Percentiles rank a stretch among this genome's conserved stretches.
Conservation (phyloP, 2,797 vertebrate species). For the Tiaroga cobitis region DNA sequence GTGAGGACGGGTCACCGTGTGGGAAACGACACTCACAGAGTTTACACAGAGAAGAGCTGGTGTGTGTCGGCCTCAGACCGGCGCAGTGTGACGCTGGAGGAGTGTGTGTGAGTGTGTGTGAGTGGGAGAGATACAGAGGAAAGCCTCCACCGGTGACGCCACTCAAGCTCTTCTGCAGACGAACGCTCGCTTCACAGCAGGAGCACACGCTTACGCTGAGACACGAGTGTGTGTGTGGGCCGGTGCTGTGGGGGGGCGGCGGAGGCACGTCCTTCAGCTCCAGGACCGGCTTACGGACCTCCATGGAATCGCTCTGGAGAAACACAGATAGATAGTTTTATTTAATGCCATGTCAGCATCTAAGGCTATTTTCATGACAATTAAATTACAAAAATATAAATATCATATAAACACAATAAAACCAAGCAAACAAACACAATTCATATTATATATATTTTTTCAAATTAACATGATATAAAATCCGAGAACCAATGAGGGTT, state of each 20-base stretch:
- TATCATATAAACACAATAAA: no score
- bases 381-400: no score
- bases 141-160: conserved; percentile 63
- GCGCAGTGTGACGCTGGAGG: conserved; percentile 66
- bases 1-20: conserved; percentile 69
- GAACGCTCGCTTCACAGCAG: conserved; percentile 74
- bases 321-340: conserved; percentile 23
- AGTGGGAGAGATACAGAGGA: conserved; percentile 71
- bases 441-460: no score
- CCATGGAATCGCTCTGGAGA: conserved; percentile 90
- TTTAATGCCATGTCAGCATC: no score
- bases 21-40: conserved; percentile 50
- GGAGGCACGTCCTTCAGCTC: conserved; percentile 92
- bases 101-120: conserved; percentile 68
- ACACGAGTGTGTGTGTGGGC: conserved; percentile 80
- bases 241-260: conserved; percentile 77
- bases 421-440: no score
- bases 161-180: conserved; percentile 58
- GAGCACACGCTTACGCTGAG: conserved; percentile 95
- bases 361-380: no score
- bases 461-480: no score
- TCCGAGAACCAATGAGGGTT: no score
- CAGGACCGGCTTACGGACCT: conserved; percentile 84
- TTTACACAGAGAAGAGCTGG: conserved; percentile 62
- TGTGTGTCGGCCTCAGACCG: conserved; percentile 76